Conservation (phyloP, 2,113 vertebrate species). For the Microcebus ravelobensis region DNA sequence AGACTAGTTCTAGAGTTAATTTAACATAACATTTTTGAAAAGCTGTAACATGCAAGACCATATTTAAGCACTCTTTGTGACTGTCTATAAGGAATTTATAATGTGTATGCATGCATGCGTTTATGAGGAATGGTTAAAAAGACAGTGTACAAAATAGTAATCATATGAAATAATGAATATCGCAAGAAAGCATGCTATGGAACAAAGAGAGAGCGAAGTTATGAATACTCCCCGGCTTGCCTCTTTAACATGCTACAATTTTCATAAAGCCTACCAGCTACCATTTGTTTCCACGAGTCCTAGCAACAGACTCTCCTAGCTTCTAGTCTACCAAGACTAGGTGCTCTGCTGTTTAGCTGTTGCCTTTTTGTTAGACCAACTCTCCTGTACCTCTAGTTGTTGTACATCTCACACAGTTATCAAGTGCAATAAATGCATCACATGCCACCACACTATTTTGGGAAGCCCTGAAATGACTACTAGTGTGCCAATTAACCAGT, state of each 20-base stretch:
- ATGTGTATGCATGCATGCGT: neutral
- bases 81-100: neutral
- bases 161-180: neutral
- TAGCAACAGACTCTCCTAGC: neutral
- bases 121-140: neutral
- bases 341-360: neutral
- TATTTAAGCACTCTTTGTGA: neutral
- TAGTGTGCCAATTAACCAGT: neutral
- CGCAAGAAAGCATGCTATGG: neutral
- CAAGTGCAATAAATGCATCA: neutral
- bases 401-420: neutral
- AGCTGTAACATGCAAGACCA: neutral
- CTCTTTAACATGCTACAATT: neutral
- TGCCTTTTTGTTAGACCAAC: slow-evolving; percentile 3
- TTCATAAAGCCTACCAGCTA: neutral
- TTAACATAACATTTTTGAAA: neutral
- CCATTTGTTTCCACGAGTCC: neutral
- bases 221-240: too few species aligned
- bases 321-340: neutral
- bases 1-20: neutral
- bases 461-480: neutral
- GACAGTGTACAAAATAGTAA: neutral
- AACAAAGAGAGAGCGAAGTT: neutral
- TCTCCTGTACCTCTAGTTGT: neutral
- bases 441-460: slow-evolving; percentile 12